Evolutionary conservation across 2,888 invertebrate genomes (phyloP), one percentile per base, ranked within the genome.

Genomic region (Ptilodon capucinus): DNA sequence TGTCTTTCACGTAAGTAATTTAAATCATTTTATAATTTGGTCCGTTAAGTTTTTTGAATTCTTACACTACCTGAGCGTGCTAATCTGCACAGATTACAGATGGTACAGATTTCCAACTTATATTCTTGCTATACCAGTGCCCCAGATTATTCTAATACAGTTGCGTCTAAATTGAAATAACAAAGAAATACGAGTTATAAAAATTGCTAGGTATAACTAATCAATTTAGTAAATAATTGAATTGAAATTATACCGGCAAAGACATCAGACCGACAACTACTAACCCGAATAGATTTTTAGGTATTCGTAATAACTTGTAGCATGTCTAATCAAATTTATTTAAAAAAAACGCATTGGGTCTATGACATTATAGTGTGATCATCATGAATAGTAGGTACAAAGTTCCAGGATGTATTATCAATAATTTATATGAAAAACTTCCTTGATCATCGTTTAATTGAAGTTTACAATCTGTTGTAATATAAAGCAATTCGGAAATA

Each of bases 1-100:
- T 97, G 97, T 79, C 93, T 97, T 46, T 95, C 95, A 78, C 97
- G 97, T 97, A 93, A 96, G 97, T 95, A 83, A 50, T 34, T n/a
- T 21, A 21, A 21, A 21, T 21, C 21, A 21, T 21, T 21, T 6
- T n/a, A n/a, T n/a, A n/a, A n/a, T n/a, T n/a, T n/a, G n/a, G n/a
- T n/a, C n/a, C n/a, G n/a, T n/a, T n/a, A n/a, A n/a, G n/a, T n/a
- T n/a, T n/a, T n/a, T n/a, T n/a, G n/a, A n/a, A n/a, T n/a, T n/a
- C n/a, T n/a, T n/a, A n/a, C n/a, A n/a, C n/a, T n/a, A n/a, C n/a
- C n/a, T n/a, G n/a, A 21, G 21, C 21, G 21, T 21, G 21, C 21
- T 7, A n/a, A n/a, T n/a, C n/a, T n/a, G n/a, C n/a, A n/a, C n/a
- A n/a, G n/a, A n/a, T n/a, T n/a, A n/a, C n/a, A n/a, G n/a, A n/a